Percentiles rank a stretch among this genome's conserved stretches.
These are phyloP conservation scores for Chiloscyllium punctatum DNA, from an alignment of 2,797 vertebrate species.

Conservation along the genomic window DNA sequence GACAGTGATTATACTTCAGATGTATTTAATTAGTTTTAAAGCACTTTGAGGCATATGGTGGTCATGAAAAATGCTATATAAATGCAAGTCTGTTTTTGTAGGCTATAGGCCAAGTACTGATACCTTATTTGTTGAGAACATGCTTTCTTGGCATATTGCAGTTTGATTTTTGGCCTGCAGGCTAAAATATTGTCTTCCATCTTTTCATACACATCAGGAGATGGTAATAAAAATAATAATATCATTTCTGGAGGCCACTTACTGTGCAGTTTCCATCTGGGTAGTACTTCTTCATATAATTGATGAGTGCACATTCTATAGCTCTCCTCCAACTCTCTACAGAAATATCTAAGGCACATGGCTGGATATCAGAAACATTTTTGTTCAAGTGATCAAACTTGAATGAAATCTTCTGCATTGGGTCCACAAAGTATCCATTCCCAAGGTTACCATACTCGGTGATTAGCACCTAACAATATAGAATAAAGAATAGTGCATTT, in stretches of 20 bases:
- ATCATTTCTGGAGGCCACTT: background rate
- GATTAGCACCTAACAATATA: constrained; percentile 18
- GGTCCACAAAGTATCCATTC: constrained; percentile 32
- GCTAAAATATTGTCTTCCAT: background rate
- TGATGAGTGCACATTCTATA: constrained; percentile 23
- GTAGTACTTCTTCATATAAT: constrained; percentile 36
- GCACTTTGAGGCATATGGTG: background rate
- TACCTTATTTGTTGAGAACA: background rate
- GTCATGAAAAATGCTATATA: background rate
- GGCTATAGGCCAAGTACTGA: background rate
- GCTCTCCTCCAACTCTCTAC: constrained; percentile 32
- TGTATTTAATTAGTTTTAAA: background rate
- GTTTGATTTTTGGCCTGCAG: background rate
- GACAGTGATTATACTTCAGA: background rate
- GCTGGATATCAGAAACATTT: constrained; percentile 8
- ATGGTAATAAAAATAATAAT: background rate
- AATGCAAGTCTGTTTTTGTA: background rate
- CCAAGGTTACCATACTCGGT: constrained; percentile 36
- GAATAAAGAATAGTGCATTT: background rate
- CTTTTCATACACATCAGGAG: background rate
- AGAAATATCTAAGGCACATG: background rate
- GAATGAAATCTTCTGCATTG: constrained; percentile 28
- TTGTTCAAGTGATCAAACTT: constrained; percentile 38
- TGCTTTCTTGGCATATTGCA: background rate
- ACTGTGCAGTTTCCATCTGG: constrained; percentile 7